Conservation (phyloP, 2,113 vertebrate genomes). For the Austrofundulus limnaeus region DNA sequence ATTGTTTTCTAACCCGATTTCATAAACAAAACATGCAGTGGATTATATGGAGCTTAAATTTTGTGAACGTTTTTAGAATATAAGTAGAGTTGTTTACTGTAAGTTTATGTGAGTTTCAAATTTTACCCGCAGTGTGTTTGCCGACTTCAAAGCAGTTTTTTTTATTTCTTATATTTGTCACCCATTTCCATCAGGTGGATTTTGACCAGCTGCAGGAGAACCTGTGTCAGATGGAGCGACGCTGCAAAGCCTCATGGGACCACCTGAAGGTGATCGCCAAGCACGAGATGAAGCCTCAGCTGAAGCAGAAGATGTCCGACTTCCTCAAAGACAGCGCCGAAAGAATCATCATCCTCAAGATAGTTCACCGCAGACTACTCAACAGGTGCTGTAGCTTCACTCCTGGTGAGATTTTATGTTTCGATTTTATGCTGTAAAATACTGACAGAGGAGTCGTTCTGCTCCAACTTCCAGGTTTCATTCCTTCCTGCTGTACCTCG, state of each 20-base stretch:
- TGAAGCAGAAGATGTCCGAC: conserved; percentile 97
- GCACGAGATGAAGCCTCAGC: conserved; percentile 92
- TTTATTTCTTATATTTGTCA: background rate
- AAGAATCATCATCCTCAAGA: conserved; percentile 96
- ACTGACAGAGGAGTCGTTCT: background rate
- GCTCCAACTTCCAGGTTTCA: conserved; percentile 83
- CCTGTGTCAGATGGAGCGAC: conserved; percentile 91
- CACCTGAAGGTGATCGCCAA: conserved; percentile 96
- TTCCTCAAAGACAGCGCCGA: conserved; percentile 96
- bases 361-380: conserved; percentile 93
- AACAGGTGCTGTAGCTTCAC: conserved; percentile 81
- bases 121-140: too few relatives aligned
- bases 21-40: background rate
- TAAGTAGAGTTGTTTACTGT: too few relatives aligned
- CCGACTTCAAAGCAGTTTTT: too few relatives aligned
- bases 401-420: background rate
- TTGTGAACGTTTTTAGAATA: too few relatives aligned
- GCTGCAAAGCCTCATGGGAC: conserved; percentile 98
- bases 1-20: too few relatives aligned
- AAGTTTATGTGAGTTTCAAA: too few relatives aligned
- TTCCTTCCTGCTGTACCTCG: conserved; percentile 92
- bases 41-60: too few relatives aligned
- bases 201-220: conserved; percentile 97
- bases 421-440: background rate
- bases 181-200: conserved; percentile 84